Evolutionary conservation across 1,140 invertebrate species (phyloP).

Genomic region (Paraescarpia echinospica): DNA sequence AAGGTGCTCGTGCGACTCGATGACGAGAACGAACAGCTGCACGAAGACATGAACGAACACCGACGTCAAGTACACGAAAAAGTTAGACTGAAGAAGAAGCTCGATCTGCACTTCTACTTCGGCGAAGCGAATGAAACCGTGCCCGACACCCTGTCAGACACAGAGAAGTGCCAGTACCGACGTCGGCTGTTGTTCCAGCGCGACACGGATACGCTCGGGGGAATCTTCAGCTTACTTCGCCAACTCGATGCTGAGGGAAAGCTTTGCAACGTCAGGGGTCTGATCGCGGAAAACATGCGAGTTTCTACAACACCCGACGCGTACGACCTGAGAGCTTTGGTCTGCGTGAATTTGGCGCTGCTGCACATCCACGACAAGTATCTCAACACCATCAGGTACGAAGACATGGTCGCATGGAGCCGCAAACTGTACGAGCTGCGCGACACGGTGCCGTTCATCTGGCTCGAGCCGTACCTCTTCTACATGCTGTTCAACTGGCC

Average conservation of each 20-base stretch:
- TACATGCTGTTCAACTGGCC: conserved; percentile 25
- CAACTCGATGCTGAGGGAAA: not conserved
- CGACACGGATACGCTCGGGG: conserved; percentile 29
- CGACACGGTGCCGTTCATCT: not conserved
- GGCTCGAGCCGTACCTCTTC: conserved; percentile 24
- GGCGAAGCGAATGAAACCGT: conserved; percentile 34
- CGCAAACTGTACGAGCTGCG: conserved; percentile 6
- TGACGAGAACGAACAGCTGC: conserved; percentile 35
- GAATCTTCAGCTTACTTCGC: conserved; percentile 28
- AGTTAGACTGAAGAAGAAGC: conserved; percentile 18
- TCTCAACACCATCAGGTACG: conserved; percentile 9
- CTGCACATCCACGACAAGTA: conserved; percentile 14
- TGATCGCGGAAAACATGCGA: conserved; percentile 2
- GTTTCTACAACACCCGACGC: not conserved
- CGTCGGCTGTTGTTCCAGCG: conserved; percentile 32
- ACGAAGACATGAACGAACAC: conserved; percentile 28
- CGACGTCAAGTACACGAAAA: not conserved
- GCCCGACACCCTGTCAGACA: conserved; percentile 24
- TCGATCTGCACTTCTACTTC: conserved; percentile 34
- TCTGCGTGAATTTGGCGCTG: conserved; percentile 20
- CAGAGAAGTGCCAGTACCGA: conserved; percentile 30
- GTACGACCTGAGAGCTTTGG: not conserved
- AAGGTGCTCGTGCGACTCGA: conserved; percentile 31
- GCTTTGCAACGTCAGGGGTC: not conserved
- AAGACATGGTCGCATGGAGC: conserved; percentile 15